Conservation (phyloP, 35 echinoderm and acorn worm genomes). For the Lytechinus pictus region DNA sequence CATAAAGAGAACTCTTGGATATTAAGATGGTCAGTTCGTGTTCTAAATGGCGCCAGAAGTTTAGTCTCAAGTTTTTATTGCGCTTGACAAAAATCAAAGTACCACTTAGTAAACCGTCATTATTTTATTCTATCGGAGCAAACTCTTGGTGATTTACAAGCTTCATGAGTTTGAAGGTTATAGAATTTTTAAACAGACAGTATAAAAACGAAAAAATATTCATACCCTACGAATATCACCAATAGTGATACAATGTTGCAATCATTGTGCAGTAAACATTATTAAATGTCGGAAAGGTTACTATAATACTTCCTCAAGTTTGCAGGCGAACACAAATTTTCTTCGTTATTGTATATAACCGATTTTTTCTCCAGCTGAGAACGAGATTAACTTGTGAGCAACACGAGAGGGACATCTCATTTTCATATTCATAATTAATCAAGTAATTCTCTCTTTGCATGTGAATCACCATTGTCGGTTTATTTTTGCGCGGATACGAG, state of each 20-base stretch:
- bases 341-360: too few species aligned
- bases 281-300: background rate
- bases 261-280: background rate
- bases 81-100: background rate
- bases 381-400: too few species aligned
- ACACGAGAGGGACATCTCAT: too few species aligned
- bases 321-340: too few species aligned
- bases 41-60: background rate
- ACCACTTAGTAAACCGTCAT: background rate
- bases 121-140: background rate
- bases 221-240: background rate
- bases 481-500: background rate
- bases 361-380: background rate
- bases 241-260: background rate
- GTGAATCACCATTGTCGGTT: background rate
- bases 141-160: background rate
- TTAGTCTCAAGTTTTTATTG: conserved; percentile 5
- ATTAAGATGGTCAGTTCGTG: background rate
- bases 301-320: too few species aligned
- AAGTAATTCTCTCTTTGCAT: too few species aligned
- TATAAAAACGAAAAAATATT: background rate
- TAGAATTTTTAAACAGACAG: background rate
- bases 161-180: background rate
- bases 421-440: too few species aligned
- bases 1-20: background rate